phyloP scores from a whole-genome alignment of 2,113 vertebrate genomes.

The Notechis scutatus region DNA sequence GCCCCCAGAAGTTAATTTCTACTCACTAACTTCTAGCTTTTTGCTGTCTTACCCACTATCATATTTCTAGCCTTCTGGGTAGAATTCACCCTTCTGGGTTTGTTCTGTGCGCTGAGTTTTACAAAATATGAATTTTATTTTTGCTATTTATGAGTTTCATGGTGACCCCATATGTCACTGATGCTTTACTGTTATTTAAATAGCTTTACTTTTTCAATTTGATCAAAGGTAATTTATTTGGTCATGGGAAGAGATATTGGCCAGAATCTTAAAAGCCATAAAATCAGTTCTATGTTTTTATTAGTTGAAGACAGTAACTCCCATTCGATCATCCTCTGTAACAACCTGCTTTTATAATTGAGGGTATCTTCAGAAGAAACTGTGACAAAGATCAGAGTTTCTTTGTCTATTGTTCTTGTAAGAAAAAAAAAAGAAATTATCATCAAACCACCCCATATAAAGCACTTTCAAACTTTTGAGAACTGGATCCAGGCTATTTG shows the following conservation, averaged over 20 bases:
- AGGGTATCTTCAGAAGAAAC: neutral
- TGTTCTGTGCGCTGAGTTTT: neutral
- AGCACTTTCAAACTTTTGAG: neutral
- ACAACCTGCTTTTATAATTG: neutral
- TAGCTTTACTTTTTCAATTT: neutral
- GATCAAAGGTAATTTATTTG: neutral
- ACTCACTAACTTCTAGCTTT: neutral
- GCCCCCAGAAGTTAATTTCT: neutral
- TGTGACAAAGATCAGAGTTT: neutral
- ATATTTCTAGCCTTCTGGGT: neutral
- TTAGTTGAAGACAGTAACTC: neutral
- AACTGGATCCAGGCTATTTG: neutral
- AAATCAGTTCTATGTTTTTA: neutral
- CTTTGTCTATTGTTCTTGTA: neutral
- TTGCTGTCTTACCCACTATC: neutral
- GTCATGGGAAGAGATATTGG: neutral
- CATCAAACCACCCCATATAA: neutral
- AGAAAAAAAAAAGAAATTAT: neutral
- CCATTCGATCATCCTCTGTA: neutral
- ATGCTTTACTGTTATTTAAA: neutral
- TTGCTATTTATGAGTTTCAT: neutral
- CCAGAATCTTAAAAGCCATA: neutral
- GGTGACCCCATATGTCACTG: neutral
- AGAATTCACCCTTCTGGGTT: neutral
- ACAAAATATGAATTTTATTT: neutral